Evolutionary conservation across 2,797 vertebrate species (phyloP), one percentile per base, ranked within the genome.

Genomic region (Chloroceryle amazona): DNA sequence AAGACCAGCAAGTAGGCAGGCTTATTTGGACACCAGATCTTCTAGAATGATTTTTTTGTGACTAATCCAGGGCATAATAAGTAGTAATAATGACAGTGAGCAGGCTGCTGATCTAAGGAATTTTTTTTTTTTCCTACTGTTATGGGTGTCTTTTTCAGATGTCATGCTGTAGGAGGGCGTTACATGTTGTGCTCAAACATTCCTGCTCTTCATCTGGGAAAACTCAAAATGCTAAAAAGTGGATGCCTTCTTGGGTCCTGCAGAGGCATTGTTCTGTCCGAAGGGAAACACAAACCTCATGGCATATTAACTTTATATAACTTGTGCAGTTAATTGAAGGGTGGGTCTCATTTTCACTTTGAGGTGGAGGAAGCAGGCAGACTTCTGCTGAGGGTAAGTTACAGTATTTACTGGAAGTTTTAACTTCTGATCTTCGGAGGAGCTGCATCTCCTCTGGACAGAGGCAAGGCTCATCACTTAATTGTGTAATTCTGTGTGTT

Each of bases 401-500:
- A 39, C 13, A 55, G 22, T 22, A 41, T 70, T 88, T 49, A n/a
- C 26, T 39, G 21, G 6, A 51, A 83, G 42, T 70, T 81, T 83
- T 74, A 37, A 67, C 33, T 66, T 25, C 12, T 42, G 16, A 11
- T 79, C 11, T 58, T 62, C 20, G 25, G 47, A 76, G 10, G 22
- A 68, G 33, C 37, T 73, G 19, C 20, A 41, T 61, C 22, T 37
- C 65, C 14, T 17, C 10, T 46, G 51, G 33, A 5, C 37, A 57
- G 81, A 51, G 15, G 19, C 31, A 54, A 26, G 6, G 6, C 18
- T 37, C 52, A 6, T 13, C 1, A 2, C 3, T 71, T 73, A 17
- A 8, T 28, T 1, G 0, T 26, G 5, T 1, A 4, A 5, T 65
- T 28, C 44, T 80, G 31, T 60, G 57, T 1, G 0, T 52, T 75